Conservation (phyloP, 2,888 invertebrate genomes). For the Pristionchus mayeri region DNA sequence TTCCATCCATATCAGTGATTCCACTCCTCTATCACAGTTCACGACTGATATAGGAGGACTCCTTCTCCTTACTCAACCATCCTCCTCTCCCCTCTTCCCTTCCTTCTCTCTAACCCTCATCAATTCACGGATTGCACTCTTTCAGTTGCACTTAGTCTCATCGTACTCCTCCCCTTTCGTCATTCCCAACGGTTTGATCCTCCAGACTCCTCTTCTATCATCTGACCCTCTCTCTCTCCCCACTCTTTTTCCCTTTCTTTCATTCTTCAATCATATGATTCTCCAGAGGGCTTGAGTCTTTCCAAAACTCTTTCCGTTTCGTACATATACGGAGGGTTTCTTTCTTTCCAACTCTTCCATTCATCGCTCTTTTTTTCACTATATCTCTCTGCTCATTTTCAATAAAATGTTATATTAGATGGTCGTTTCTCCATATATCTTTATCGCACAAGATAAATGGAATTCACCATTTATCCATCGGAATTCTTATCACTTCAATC, state of each 20-base stretch:
- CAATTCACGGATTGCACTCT: constrained; percentile 31
- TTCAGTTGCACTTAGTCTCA: constrained; percentile 33
- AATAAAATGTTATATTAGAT: too few species aligned
- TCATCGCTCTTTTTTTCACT: too few species aligned
- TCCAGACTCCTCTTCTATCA: neutral
- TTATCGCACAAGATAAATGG: too few species aligned
- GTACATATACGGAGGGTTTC: too few species aligned
- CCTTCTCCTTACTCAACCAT: neutral
- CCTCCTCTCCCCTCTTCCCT: neutral
- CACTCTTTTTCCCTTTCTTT: neutral
- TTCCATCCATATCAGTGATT: constrained; percentile 19
- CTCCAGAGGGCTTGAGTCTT: constrained; percentile 15
- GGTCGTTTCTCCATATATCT: too few species aligned
- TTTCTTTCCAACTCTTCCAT: neutral
- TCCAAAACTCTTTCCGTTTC: too few species aligned
- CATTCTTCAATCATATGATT: constrained; percentile 39
- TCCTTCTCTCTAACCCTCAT: neutral
- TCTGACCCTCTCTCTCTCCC: constrained; percentile 5
- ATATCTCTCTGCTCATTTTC: too few species aligned
- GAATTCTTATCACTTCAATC: too few species aligned
- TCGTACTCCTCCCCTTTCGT: neutral
- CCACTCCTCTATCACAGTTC: neutral
- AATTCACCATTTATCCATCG: too few species aligned
- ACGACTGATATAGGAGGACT: neutral
- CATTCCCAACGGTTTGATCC: neutral